Conservation (phyloP, 2,113 vertebrate species). For the Upupa epops region DNA sequence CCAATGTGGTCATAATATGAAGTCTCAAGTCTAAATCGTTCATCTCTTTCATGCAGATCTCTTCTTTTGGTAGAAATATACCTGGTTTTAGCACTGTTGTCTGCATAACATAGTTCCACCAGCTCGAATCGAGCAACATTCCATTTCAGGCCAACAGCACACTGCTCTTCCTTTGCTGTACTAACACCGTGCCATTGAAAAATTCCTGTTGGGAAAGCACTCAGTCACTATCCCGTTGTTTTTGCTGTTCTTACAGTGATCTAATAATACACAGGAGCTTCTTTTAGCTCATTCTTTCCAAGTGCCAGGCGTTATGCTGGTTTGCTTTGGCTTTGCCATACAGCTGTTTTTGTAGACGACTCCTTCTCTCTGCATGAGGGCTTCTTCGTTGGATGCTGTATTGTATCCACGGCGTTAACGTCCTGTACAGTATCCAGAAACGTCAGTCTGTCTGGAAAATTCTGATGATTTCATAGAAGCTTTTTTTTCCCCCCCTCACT, state of each 20-base stretch:
- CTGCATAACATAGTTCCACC: neutral
- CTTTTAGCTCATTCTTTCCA: neutral
- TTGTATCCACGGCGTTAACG: constrained; percentile 9
- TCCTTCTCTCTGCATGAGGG: constrained; percentile 10
- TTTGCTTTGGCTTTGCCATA: constrained; percentile 44
- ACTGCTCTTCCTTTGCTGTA: neutral
- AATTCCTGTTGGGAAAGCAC: neutral
- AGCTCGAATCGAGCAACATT: neutral
- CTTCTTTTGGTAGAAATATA: neutral
- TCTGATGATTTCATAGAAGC: neutral
- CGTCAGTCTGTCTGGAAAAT: constrained; percentile 41
- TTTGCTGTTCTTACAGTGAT: neutral
- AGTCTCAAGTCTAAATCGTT: neutral
- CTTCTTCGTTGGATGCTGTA: neutral
- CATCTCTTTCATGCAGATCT: neutral
- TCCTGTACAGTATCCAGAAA: constrained; percentile 27
- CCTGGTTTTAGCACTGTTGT: neutral
- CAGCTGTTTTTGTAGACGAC: constrained; percentile 17
- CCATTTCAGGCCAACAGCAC: neutral
- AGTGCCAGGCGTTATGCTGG: neutral
- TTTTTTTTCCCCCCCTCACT: constrained; percentile 30
- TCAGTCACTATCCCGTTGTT: neutral
- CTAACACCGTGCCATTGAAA: neutral
- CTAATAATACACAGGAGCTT: neutral
- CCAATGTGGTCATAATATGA: neutral